Conservation (phyloP, 1,140 invertebrate species). For the Wiebesia pumilae region DNA sequence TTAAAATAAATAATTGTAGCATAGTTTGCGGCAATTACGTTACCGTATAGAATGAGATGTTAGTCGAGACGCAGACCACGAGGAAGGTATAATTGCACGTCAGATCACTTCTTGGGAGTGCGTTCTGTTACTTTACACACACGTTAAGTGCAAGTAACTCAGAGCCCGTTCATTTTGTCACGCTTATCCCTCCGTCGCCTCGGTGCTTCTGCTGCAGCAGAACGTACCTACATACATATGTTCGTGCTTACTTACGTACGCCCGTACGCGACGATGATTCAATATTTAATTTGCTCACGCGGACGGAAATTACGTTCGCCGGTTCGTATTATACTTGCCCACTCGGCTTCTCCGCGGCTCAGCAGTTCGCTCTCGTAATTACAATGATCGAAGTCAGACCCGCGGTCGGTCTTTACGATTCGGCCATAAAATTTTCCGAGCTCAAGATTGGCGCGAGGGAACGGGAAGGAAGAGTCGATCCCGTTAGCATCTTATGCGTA, state of each 20-base stretch:
- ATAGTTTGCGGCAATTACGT: conserved; percentile 41
- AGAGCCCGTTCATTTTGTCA: conserved; percentile 10
- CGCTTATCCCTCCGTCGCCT: neutral
- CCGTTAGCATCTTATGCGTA: conserved; percentile 26
- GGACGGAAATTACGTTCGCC: conserved; percentile 1
- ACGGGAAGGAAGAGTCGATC: neutral
- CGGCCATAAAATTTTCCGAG: conserved; percentile 3
- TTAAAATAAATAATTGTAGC: conserved; percentile 48
- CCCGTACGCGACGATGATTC: neutral
- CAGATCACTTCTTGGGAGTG: conserved; percentile 37
- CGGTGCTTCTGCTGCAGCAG: no score
- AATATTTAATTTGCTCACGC: conserved; percentile 30
- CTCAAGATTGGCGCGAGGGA: neutral
- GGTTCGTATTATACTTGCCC: neutral
- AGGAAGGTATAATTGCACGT: conserved; percentile 26
- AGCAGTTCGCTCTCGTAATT: neutral
- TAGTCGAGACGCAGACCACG: conserved; percentile 4
- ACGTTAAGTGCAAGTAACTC: neutral
- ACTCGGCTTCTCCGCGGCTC: neutral
- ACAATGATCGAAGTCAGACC: conserved; percentile 10
- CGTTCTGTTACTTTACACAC: conserved; percentile 17
- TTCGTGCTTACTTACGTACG: neutral
- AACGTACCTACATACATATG: neutral
- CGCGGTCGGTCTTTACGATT: conserved; percentile 14
- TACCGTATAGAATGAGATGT: conserved; percentile 30